phyloP scores from a whole-genome alignment of 1,140 invertebrate species.

The Diuraphis noxia region DNA sequence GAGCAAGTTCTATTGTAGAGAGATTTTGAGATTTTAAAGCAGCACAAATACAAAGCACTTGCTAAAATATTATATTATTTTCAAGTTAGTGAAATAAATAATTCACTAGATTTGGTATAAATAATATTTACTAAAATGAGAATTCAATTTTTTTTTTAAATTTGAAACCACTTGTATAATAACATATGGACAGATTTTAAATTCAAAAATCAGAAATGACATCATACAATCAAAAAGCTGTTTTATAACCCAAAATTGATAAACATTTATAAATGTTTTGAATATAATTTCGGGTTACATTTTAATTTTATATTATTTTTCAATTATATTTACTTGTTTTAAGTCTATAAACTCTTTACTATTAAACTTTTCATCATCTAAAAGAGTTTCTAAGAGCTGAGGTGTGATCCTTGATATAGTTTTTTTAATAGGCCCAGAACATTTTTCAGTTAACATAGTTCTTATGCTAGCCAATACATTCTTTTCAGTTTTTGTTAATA shows the following conservation, averaged over 20 bases:
- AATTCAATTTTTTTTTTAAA: background rate
- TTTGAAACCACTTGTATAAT: background rate
- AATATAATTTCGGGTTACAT: background rate
- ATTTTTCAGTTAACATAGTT: slow-evolving; percentile 24
- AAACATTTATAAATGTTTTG: background rate
- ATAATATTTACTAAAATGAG: background rate
- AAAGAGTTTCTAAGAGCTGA: slow-evolving; percentile 29
- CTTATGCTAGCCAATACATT: background rate
- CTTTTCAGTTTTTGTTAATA: slow-evolving; percentile 45
- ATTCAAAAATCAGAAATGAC: background rate
- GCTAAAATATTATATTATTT: slow-evolving; percentile 10
- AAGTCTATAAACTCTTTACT: slow-evolving; percentile 28
- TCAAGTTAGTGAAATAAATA: background rate
- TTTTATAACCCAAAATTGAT: too few species aligned
- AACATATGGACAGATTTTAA: background rate
- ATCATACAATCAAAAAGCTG: too few species aligned
- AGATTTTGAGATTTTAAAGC: slow-evolving; percentile 41
- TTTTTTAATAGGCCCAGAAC: background rate
- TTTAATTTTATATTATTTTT: background rate
- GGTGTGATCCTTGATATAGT: slow-evolving; percentile 42
- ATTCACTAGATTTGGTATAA: background rate
- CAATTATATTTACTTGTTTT: slow-evolving; percentile 39
- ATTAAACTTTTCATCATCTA: slow-evolving; percentile 35
- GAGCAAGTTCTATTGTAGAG: slow-evolving; percentile 45
- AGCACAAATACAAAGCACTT: slow-evolving; percentile 46